Evolutionary conservation across 2,113 vertebrate species (phyloP).

Genomic region (Trinectes maculatus): DNA sequence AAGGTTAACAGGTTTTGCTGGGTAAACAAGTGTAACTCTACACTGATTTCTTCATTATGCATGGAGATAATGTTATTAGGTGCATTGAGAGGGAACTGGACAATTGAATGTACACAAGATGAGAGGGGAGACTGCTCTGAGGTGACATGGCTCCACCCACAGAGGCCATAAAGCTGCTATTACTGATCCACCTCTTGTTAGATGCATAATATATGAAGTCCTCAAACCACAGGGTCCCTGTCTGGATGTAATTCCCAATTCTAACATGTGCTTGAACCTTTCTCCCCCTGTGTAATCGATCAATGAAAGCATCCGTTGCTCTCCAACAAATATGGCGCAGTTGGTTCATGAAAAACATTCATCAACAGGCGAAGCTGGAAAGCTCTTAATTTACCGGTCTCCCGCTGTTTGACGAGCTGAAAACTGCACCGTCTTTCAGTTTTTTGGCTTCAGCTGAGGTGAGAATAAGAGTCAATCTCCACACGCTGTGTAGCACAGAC

Average conservation of each 20-base stretch:
- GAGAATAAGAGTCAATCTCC: slow-evolving; percentile 16
- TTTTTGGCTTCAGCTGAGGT: slow-evolving; percentile 26
- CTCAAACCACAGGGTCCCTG: slow-evolving; percentile 40
- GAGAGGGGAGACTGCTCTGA: slow-evolving; percentile 1
- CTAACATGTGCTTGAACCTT: slow-evolving; percentile 32
- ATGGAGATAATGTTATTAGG: neutral
- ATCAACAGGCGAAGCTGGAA: slow-evolving; percentile 39
- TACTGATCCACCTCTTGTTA: slow-evolving; percentile 34
- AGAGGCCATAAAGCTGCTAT: slow-evolving; percentile 33
- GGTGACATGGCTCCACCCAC: slow-evolving; percentile 1
- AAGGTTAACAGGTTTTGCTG: neutral
- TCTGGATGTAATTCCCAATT: slow-evolving; percentile 11
- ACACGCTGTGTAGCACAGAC: slow-evolving; percentile 11
- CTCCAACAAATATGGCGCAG: slow-evolving; percentile 45
- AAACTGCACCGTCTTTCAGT: slow-evolving; percentile 9
- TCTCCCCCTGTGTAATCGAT: slow-evolving; percentile 7
- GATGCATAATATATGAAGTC: slow-evolving; percentile 58
- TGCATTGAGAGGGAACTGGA: slow-evolving; percentile 12
- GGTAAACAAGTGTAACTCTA: slow-evolving; percentile 1
- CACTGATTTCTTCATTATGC: slow-evolving; percentile 2
- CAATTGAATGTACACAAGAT: neutral
- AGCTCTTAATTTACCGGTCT: slow-evolving; percentile 30
- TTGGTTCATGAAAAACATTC: slow-evolving; percentile 49
- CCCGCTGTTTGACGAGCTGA: slow-evolving; percentile 21
- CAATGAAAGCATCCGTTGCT: slow-evolving; percentile 37